Percentiles rank a stretch among this genome's conserved stretches.
These are phyloP conservation scores for Eptatretus burgeri DNA, from an alignment of 2,113 vertebrate genomes.

Conservation along the genomic window DNA sequence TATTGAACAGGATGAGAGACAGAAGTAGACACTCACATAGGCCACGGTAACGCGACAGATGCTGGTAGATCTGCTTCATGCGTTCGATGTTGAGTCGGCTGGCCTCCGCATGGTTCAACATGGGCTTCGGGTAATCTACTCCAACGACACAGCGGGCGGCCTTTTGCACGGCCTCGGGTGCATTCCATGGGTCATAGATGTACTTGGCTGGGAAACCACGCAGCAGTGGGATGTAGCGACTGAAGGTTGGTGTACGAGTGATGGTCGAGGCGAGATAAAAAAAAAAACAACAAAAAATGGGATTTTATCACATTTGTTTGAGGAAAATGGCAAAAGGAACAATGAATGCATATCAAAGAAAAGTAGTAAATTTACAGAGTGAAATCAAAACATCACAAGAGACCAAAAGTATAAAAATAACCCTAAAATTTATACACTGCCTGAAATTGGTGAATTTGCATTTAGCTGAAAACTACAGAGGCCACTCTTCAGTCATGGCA, in stretches of 20 bases:
- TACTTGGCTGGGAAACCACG: slow-evolving; percentile 66
- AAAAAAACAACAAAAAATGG: slow-evolving; percentile 11
- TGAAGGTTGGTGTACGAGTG: slow-evolving; percentile 11
- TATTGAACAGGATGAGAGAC: neutral
- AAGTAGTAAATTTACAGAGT: too few relatives aligned
- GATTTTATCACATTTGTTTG: too few relatives aligned
- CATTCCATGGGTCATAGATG: slow-evolving; percentile 88
- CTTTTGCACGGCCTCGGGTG: slow-evolving; percentile 56
- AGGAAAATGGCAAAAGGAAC: too few relatives aligned
- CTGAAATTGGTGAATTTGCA: too few relatives aligned
- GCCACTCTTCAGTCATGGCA: too few relatives aligned
- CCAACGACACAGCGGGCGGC: slow-evolving; percentile 61
- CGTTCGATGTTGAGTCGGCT: slow-evolving; percentile 67
- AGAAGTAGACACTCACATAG: slow-evolving; percentile 24
- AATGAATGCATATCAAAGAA: too few relatives aligned
- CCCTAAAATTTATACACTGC: too few relatives aligned
- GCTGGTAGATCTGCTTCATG: slow-evolving; percentile 91
- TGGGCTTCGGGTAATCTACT: slow-evolving; percentile 62
- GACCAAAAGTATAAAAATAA: too few relatives aligned
- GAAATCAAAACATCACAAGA: too few relatives aligned
- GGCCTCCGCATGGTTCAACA: slow-evolving; percentile 69
- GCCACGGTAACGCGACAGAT: slow-evolving; percentile 60
- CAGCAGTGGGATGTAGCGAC: slow-evolving; percentile 55
- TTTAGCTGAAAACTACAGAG: too few relatives aligned
- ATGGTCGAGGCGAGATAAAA: neutral